Conservation (phyloP, 2,113 vertebrate species). For the Oxyura jamaicensis region DNA sequence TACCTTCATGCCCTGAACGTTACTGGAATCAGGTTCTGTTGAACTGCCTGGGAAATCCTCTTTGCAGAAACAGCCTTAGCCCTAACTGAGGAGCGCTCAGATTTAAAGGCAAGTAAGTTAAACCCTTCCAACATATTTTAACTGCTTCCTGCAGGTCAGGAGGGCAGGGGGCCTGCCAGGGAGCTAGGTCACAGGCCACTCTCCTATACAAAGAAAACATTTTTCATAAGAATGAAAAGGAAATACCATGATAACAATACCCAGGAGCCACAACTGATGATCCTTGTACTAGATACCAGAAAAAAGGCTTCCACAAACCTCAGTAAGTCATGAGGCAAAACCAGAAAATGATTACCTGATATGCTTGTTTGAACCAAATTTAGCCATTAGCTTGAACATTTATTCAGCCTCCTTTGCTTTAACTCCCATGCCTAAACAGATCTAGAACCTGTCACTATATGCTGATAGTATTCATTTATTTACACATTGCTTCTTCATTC, state of each 20-base stretch:
- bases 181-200: background rate
- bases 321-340: background rate
- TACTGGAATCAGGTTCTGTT: background rate
- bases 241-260: background rate
- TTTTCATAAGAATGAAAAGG: background rate
- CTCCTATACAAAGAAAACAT: background rate
- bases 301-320: background rate
- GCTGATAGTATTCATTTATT: background rate
- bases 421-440: background rate
- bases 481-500: background rate
- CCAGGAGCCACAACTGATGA: background rate
- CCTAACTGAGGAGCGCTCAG: background rate
- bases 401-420: background rate
- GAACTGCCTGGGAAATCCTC: slow-evolving; percentile 11
- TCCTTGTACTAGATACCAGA: background rate
- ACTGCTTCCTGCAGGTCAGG: background rate
- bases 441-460: background rate
- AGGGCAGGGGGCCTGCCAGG: background rate
- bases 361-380: background rate
- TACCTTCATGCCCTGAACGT: background rate
- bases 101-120: background rate
- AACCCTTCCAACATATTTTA: background rate
- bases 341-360: background rate
- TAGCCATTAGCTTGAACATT: background rate
- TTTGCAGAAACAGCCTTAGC: background rate